Conservation (phyloP, 2,797 vertebrate genomes). For the Rhinoraja longicauda region DNA sequence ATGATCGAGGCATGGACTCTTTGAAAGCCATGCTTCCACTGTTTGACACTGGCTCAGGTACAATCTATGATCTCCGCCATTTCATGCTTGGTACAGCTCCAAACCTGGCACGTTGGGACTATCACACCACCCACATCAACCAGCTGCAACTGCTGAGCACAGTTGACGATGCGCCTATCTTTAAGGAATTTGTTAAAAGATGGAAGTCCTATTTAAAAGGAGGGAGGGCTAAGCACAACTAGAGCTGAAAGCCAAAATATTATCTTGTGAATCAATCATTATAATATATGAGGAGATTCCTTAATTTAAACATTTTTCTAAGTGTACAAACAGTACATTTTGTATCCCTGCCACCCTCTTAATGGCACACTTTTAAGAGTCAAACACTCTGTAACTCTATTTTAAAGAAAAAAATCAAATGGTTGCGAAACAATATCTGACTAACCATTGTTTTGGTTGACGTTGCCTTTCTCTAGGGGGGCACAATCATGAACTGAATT, state of each 20-base stretch:
- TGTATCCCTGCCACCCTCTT: background rate
- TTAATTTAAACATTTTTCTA: conserved; percentile 33
- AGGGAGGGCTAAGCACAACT: conserved; percentile 95
- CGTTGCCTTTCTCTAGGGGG: background rate
- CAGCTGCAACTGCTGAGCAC: conserved; percentile 90
- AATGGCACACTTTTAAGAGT: conserved; percentile 13
- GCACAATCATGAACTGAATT: background rate
- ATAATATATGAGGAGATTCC: conserved; percentile 23
- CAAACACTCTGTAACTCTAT: background rate
- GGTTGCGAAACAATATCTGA: background rate
- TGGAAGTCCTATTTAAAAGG: conserved; percentile 97
- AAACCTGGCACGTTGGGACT: conserved; percentile 98
- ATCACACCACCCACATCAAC: conserved; percentile 98
- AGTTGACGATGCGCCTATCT: conserved; percentile 77
- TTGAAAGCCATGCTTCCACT: conserved; percentile 93
- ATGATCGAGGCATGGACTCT: conserved; percentile 83
- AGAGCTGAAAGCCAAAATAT: conserved; percentile 50
- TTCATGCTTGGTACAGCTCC: conserved; percentile 86
- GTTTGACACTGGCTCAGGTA: conserved; percentile 93
- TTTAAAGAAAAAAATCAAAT: background rate
- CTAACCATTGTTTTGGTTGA: background rate
- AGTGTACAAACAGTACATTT: conserved; percentile 23
- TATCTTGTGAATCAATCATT: conserved; percentile 31
- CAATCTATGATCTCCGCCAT: conserved; percentile 93
- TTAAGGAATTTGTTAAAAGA: conserved; percentile 82